Evolutionary conservation across 2,797 vertebrate species (phyloP).

Genomic region (Tarsius wallacei): DNA sequence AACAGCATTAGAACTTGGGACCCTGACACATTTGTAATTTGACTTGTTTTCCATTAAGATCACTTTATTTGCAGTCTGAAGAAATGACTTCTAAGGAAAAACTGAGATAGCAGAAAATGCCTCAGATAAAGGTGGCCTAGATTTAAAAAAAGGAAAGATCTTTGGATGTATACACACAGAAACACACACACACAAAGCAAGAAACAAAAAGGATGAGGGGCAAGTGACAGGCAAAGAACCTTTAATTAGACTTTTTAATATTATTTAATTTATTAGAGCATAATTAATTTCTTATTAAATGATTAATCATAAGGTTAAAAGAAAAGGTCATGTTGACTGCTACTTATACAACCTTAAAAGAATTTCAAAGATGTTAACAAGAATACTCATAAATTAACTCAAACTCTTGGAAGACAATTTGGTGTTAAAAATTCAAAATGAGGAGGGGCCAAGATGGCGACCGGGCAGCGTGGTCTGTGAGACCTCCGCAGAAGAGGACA

Average conservation of each 20-base stretch:
- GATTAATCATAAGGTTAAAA: conserved; percentile 73
- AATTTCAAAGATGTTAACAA: conserved; percentile 68
- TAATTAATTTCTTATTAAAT: conserved; percentile 81
- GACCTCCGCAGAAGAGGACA: too few species aligned
- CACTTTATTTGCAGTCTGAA: not conserved
- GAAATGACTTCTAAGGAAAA: conserved; percentile 43
- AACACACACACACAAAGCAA: not conserved
- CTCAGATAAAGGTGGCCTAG: not conserved
- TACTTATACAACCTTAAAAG: conserved; percentile 77
- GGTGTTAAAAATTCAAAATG: conserved; percentile 59
- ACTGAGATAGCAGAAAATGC: not conserved
- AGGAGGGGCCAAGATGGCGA: too few species aligned
- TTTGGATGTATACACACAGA: not conserved
- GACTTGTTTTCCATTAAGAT: conserved; percentile 8
- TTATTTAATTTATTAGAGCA: conserved; percentile 73
- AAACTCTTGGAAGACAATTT: conserved; percentile 55
- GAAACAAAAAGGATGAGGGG: not conserved
- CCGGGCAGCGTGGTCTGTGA: too few species aligned
- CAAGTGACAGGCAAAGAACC: conserved; percentile 41
- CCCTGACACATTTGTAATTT: not conserved
- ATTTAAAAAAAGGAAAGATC: not conserved
- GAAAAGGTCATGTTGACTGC: conserved; percentile 80
- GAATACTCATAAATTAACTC: conserved; percentile 65
- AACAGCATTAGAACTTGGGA: not conserved
- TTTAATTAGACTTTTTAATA: conserved; percentile 71